Conservation (phyloP, 2,888 invertebrate genomes). For the Dryomyza anilis region DNA sequence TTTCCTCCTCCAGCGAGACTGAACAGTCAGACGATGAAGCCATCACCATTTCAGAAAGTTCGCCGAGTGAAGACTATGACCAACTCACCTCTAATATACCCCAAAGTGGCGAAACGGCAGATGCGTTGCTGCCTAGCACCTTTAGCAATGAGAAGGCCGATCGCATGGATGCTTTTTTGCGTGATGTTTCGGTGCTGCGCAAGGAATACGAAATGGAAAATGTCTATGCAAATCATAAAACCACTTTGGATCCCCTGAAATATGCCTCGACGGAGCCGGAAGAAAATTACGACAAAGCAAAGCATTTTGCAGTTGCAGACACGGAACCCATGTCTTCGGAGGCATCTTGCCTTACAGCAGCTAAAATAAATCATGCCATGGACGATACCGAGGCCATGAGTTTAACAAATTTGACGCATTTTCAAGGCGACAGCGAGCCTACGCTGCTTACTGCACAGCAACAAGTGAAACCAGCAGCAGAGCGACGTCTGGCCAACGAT, state of each 20-base stretch:
- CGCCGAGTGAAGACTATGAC: conserved; percentile 30
- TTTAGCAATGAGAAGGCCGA: conserved; percentile 42
- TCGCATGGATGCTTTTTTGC: conserved; percentile 52
- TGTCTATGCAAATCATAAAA: too few relatives aligned
- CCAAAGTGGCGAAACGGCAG: conserved; percentile 24
- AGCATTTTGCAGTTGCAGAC: conserved; percentile 42
- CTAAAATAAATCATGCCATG: background rate
- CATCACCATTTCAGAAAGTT: conserved; percentile 41
- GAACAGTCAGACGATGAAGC: conserved; percentile 26
- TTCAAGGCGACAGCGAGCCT: background rate
- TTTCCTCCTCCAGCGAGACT: conserved; percentile 30
- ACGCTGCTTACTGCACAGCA: background rate
- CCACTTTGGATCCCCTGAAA: too few relatives aligned
- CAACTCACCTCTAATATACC: conserved; percentile 34
- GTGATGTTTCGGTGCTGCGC: conserved; percentile 56
- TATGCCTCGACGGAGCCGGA: background rate
- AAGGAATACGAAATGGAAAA: too few relatives aligned
- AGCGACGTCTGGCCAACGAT: conserved; percentile 1
- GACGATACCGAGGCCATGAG: conserved; percentile 28
- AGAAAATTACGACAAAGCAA: background rate
- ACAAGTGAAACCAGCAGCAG: background rate
- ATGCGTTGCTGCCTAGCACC: conserved; percentile 23
- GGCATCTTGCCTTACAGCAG: conserved; percentile 20
- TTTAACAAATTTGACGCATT: background rate
- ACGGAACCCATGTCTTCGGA: conserved; percentile 49